Base-by-base conservation (phyloP, 2,113 vertebrate species). In the Hyperopisus bebe region DNA sequence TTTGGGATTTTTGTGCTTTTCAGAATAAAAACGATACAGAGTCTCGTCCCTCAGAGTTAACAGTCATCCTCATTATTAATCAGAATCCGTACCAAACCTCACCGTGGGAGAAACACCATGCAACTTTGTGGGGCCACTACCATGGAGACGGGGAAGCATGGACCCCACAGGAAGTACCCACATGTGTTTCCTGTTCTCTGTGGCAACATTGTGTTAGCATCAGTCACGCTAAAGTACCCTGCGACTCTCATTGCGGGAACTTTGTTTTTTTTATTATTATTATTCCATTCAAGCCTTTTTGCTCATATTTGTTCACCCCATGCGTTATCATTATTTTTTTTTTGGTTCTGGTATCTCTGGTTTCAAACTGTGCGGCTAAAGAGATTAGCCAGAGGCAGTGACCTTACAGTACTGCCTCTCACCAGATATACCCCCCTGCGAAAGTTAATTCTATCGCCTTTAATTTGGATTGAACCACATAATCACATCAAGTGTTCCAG, bases 1-100 rank as follows among this genome's bases (percentile, higher is more conserved):
- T 97, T 96, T 95, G 94, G 97, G 97, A 96, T 95, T 96, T 96
- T 42, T 50, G 15, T n/a, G 31, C 39, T 62, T 62, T 88, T 62
- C 35, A 27, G 31, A 19, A 35, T 53, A n/a, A 86, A 86, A 86
- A 92, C 92, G 91, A 35, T 92, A 91, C 89, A 90, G 90, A 21
- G 21, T 48, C 88, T 94, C 91, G 90, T 93, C 90, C 94, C 92
- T 94, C 91, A 84, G 91, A 94, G 91, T 92, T 93, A 92, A 93
- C 92, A 93, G 91, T 94, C 94, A 93, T 92, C 94, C 93, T 95
- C 94, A 94, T 80, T 3, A 87, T 92, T 85, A 46, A 3, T 90
- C 35, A 6, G 55, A 66, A 35, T 66, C 55, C 39, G 8, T 24
- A 11, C 39, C 31, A 44, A 55, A n/a, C 0, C 6, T 88, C 19